These are phyloP conservation scores for Dreissena rostriformis DNA, from an alignment of 1,140 invertebrate species.

Conservation along the genomic window DNA sequence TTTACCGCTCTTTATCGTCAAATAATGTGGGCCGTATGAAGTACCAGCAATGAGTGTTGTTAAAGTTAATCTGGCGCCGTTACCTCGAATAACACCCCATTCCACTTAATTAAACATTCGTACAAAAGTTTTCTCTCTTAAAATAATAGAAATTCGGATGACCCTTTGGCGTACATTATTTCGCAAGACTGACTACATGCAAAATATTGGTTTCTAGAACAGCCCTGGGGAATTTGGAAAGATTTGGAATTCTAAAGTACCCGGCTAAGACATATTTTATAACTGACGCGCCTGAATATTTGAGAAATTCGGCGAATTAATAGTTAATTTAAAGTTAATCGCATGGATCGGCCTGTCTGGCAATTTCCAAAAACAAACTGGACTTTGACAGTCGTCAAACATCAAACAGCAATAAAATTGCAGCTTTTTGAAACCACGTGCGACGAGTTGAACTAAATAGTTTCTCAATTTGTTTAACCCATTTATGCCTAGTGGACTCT, in stretches of 20 bases:
- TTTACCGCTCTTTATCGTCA: conserved; percentile 9
- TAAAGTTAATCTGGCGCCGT: conserved; percentile 22
- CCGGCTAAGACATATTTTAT: background rate
- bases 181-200: background rate
- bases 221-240: conserved; percentile 18
- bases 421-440: too few relatives aligned
- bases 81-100: conserved; percentile 19
- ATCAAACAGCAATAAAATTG: background rate
- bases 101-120: conserved; percentile 34
- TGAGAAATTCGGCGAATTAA: conserved; percentile 24
- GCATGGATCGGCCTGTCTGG: background rate
- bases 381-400: background rate
- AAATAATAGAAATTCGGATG: conserved; percentile 7
- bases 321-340: conserved; percentile 33
- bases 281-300: background rate
- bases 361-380: background rate
- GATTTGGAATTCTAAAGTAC: background rate
- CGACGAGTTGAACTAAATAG: too few relatives aligned
- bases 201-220: background rate
- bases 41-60: conserved; percentile 35
- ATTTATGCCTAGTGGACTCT: too few relatives aligned
- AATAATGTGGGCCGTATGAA: conserved; percentile 24
- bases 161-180: conserved; percentile 17
- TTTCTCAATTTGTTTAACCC: too few relatives aligned
- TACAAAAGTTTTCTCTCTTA: conserved; percentile 8